Evolutionary conservation across 1,140 invertebrate genomes (phyloP), one percentile per base, ranked within the genome.

Genomic region (Musca domestica): DNA sequence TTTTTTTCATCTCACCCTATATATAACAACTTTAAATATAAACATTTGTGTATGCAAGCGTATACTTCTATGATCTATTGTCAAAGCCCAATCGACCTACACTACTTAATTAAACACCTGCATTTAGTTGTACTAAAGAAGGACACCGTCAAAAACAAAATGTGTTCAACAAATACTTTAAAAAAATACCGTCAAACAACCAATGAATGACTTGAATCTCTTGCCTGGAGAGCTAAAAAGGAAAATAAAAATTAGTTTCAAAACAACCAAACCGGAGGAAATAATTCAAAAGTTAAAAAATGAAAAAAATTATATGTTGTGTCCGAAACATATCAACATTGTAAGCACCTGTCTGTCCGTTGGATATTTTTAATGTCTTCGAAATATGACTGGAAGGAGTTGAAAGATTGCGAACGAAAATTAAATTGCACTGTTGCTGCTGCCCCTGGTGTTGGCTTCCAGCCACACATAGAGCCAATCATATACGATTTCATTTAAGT

Each of bases 281-380:
- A 34, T 41, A 61, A 30, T 61, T 34, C 27, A 61, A 61, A 61
- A 61, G 27, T 61, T 61, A 61, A 61, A 61, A 41, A 61, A 61
- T 61, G 22, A 54, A 54, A n/a, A 54, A 54, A 54, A 23, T 54
- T 25, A 23, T 4, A 19, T 20, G 17, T 51, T 19, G 48, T 51
- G 48, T 41, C 34, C 4, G 12, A 41, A 41, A 41, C 34, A 5
- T 41, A 41, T 41, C 34, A 41, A 41, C 34, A 10, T 41, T 41
- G 34, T 30, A 30, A 30, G 34, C 34, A 41, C 4, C 27, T 15
- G 56, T 61, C 22, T 20, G 20, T 58, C 15, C 30, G 54, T 58
- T 14, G 17, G 51, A 23, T 48, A 48, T 48, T n/a, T 48, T 2
- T 15, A 30, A 12, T 41, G 34, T 41, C n/a, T 41, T 7, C 6